Evolutionary conservation across 2,113 vertebrate genomes (phyloP).

Genomic region (Dinomys branickii): DNA sequence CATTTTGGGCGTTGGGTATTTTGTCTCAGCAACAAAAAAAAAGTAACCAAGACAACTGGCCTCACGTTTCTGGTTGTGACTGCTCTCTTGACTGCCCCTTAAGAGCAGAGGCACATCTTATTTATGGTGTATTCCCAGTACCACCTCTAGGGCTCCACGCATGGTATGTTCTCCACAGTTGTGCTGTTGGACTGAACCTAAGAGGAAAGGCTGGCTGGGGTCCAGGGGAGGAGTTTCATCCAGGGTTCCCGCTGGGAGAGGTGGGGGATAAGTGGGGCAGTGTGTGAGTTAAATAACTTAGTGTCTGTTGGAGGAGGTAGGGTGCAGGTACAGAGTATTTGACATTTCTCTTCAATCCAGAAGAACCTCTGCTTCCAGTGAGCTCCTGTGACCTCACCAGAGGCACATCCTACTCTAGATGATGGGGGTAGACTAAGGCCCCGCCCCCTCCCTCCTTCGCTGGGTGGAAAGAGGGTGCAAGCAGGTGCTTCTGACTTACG

Average conservation of each 20-base stretch:
- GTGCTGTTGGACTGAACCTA: neutral
- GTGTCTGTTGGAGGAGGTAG: neutral
- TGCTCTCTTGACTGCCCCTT: neutral
- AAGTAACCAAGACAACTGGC: too few species aligned
- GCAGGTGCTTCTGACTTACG: neutral
- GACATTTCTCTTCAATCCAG: neutral
- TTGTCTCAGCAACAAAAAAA: too few species aligned
- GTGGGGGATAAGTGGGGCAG: too few species aligned
- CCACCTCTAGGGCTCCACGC: neutral
- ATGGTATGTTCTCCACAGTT: neutral
- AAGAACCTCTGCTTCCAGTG: neutral
- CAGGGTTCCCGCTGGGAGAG: neutral
- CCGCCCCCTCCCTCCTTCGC: accelerated
- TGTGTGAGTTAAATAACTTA: neutral
- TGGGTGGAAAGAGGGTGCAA: neutral
- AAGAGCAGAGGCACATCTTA: neutral
- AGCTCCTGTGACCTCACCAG: neutral
- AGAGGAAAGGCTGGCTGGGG: neutral
- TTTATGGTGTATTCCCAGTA: neutral
- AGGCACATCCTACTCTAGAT: neutral
- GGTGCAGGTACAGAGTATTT: too few species aligned
- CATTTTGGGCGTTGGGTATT: too few species aligned
- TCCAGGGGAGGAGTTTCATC: neutral
- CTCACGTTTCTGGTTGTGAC: neutral
- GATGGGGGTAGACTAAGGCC: neutral